Conservation (phyloP, 2,113 vertebrate species). For the Nannospalax galili region DNA sequence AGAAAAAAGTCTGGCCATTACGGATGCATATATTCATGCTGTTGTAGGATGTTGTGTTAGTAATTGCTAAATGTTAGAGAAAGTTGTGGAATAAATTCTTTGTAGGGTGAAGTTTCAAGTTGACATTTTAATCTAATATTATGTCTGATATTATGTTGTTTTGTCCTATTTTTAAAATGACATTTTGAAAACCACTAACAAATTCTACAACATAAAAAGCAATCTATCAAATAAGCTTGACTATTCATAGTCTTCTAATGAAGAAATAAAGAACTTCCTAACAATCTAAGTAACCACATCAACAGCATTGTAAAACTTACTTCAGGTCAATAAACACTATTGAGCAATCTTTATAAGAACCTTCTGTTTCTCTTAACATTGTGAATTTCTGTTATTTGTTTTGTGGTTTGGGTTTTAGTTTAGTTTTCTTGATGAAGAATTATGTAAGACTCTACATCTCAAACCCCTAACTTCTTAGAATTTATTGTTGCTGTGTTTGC, state of each 20-base stretch:
- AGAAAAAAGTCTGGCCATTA: not conserved
- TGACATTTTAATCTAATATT: not conserved
- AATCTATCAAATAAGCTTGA: not conserved
- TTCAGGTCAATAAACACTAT: not conserved
- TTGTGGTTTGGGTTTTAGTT: too few relatives aligned
- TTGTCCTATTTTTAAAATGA: not conserved
- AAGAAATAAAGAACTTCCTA: not conserved
- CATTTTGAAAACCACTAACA: not conserved
- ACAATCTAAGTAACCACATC: not conserved
- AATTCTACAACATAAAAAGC: not conserved
- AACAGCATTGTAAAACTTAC: not conserved
- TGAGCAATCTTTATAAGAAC: not conserved
- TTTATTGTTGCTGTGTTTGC: too few relatives aligned
- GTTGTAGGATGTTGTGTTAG: not conserved
- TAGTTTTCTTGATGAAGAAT: not conserved
- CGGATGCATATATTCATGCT: not conserved
- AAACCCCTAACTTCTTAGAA: not conserved
- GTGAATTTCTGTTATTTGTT: not conserved
- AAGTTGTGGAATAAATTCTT: not conserved
- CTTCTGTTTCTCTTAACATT: not conserved
- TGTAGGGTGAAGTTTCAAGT: constrained; percentile 8
- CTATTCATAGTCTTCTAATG: not conserved
- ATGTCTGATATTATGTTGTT: not conserved
- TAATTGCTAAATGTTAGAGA: not conserved
- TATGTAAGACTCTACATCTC: not conserved